These are phyloP conservation scores for Leptinotarsa tumamoca DNA, from an alignment of 2,888 invertebrate genomes.

Conservation along the genomic window DNA sequence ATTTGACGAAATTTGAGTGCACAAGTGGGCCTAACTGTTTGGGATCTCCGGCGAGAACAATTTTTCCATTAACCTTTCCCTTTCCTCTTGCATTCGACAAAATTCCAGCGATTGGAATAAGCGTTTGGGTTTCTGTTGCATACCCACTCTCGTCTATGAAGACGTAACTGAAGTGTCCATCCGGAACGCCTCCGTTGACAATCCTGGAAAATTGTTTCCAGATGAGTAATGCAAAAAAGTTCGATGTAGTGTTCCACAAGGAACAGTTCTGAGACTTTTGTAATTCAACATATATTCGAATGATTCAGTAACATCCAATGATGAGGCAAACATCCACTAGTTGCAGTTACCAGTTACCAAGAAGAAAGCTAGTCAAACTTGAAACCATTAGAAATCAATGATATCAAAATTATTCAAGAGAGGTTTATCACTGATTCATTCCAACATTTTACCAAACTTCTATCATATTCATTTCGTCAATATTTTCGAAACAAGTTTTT, in stretches of 20 bases:
- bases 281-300: neutral
- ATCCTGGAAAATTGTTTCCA: conserved; percentile 44
- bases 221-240: neutral
- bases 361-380: too few species aligned
- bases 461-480: too few species aligned
- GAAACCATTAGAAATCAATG: too few species aligned
- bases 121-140: conserved; percentile 75
- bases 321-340: too few species aligned
- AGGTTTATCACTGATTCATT: too few species aligned
- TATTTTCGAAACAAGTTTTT: too few species aligned
- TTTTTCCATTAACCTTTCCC: conserved; percentile 64
- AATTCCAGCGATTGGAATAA: conserved; percentile 70
- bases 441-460: too few species aligned
- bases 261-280: neutral
- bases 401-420: too few species aligned
- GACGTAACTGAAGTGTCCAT: conserved; percentile 73
- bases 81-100: conserved; percentile 47
- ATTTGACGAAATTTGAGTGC: conserved; percentile 62
- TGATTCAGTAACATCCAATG: too few species aligned
- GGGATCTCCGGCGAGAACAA: conserved; percentile 80
- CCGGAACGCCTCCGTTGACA: conserved; percentile 56
- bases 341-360: too few species aligned
- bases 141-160: conserved; percentile 83
- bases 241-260: too few species aligned
- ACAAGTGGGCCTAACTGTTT: conserved; percentile 78